Evolutionary conservation across 2,888 invertebrate genomes (phyloP), one percentile per base, ranked within the genome.

Genomic region (Drosophila kanekoi): DNA sequence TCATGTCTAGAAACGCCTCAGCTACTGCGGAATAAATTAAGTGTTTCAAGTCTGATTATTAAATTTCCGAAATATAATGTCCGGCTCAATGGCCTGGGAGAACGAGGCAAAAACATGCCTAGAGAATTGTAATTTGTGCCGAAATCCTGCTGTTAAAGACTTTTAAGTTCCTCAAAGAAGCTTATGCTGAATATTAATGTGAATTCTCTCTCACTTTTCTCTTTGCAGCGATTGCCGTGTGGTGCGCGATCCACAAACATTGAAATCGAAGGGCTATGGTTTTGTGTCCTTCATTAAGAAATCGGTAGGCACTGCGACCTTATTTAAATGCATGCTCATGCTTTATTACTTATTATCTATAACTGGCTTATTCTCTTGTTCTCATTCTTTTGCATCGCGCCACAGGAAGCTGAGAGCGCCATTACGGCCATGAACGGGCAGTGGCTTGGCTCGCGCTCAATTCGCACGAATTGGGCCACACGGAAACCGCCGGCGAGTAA

Each of bases 401-500:
- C 54, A 3, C 94, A 97, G 97, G 99, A 99, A 93, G 99, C 99
- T 66, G 99, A 99, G 93, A 97, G 97, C 84, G 99, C 99, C 72
- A 99, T 99, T 85, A 96, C 97, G 57, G 97, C 97, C 68, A 99
- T 99, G 99, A 99, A 99, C 93, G 99, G 99, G 5, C 99, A 99
- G 93, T 99, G 99, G 99, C 94, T 99, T 63, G 99, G 99, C 40
- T 98, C 98, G 83, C 95, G 99, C 87, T 97, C 98, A 90, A 99
- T 99, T 93, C 95, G 99, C 89, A 99, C 99, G 90, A 99, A 99
- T 94, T 99, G 99, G 99, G 99, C 99, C 56, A 99, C 99, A 52
- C 94, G 99, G 91, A 99, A 99, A 95, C 99, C 99, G 51, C 98
- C 98, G 48, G 96, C 97, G 84, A 96, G 96, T 56, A 97, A 97